Evolutionary conservation across 2,113 vertebrate genomes (phyloP).

Genomic region (Dinomys branickii): DNA sequence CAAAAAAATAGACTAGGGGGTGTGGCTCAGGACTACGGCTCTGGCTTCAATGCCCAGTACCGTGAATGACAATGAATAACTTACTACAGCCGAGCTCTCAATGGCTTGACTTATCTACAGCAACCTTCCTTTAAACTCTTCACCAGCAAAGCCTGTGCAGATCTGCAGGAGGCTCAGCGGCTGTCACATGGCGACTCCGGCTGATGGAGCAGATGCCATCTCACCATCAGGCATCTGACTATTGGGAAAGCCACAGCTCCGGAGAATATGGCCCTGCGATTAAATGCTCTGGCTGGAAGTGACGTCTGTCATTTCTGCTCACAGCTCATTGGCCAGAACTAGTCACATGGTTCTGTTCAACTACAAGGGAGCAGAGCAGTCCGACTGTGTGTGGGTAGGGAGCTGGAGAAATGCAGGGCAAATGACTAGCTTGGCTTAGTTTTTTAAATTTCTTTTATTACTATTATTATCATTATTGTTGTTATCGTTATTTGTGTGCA

Average conservation of each 20-base stretch:
- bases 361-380: background rate
- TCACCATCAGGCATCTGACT: background rate
- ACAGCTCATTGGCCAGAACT: slow-evolving; percentile 45
- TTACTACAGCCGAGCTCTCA: background rate
- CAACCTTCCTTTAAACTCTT: background rate
- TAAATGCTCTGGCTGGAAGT: background rate
- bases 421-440: background rate
- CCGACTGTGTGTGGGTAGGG: background rate
- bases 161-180: background rate
- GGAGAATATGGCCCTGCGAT: background rate
- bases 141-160: accelerated
- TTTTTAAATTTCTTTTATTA: background rate
- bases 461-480: background rate
- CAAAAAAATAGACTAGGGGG: background rate
- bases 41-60: background rate
- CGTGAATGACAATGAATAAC: background rate
- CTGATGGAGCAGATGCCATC: background rate
- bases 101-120: background rate
- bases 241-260: background rate
- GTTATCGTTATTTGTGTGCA: background rate
- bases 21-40: background rate
- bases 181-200: background rate
- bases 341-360: slow-evolving; percentile 43
- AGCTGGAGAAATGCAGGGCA: background rate
- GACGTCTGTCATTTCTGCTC: background rate